phyloP scores from a whole-genome alignment of 2,888 invertebrate species.

The Mesopsocus fuscifrons region DNA sequence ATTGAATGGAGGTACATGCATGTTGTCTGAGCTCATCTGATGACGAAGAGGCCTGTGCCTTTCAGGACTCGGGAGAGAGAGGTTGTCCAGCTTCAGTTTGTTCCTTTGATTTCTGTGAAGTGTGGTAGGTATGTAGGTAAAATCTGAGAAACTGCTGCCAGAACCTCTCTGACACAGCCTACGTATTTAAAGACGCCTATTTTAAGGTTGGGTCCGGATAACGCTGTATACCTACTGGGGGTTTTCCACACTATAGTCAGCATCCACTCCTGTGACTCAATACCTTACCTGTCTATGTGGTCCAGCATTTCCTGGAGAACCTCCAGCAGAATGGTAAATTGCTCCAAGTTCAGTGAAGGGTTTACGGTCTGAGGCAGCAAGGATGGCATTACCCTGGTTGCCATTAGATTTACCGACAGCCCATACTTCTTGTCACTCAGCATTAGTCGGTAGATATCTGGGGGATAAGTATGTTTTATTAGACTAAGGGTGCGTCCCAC shows the following conservation, averaged over 20 bases:
- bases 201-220: too few species aligned
- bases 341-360: conserved; percentile 62
- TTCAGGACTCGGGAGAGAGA: conserved; percentile 55
- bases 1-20: conserved; percentile 66
- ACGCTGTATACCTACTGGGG: too few species aligned
- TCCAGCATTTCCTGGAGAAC: conserved; percentile 86
- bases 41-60: conserved; percentile 54
- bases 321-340: conserved; percentile 59
- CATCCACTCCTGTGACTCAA: too few species aligned
- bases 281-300: conserved; percentile 51
- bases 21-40: conserved; percentile 71
- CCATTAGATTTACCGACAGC: conserved; percentile 76
- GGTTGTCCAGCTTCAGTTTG: conserved; percentile 69
- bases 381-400: conserved; percentile 82
- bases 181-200: too few species aligned
- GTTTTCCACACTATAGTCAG: too few species aligned
- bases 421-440: conserved; percentile 80
- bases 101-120: conserved; percentile 55
- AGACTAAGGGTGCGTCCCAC: too few species aligned
- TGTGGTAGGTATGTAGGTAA: too few species aligned
- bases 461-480: too few species aligned
- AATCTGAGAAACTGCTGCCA: too few species aligned
- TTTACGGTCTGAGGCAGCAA: conserved; percentile 84
- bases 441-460: conserved; percentile 85
- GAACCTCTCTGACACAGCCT: too few species aligned